Evolutionary conservation across 2,797 vertebrate genomes (phyloP).

Genomic region (Gastrophryne carolinensis): DNA sequence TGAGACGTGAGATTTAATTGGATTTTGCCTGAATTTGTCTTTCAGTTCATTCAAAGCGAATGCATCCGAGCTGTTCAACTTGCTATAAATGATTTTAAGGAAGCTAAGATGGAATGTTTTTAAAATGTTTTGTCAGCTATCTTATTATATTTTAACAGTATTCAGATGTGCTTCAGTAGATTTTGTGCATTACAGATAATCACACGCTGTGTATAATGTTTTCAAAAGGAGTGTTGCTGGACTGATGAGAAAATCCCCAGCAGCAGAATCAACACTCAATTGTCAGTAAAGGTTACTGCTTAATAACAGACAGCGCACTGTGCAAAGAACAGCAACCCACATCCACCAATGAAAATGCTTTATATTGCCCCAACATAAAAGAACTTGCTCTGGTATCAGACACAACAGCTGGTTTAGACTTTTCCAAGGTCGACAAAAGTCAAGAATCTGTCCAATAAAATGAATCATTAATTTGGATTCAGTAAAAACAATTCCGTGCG

Average conservation of each 20-base stretch:
- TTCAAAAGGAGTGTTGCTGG: neutral
- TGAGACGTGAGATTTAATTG: neutral
- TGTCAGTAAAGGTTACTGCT: too few species aligned
- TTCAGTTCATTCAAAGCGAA: constrained; percentile 2
- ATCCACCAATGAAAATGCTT: too few species aligned
- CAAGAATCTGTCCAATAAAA: too few species aligned
- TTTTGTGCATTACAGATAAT: neutral
- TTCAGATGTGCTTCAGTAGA: neutral
- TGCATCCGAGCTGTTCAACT: neutral
- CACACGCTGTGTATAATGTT: neutral
- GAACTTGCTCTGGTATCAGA: too few species aligned
- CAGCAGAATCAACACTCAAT: too few species aligned
- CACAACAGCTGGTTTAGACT: too few species aligned
- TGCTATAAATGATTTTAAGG: constrained; percentile 2
- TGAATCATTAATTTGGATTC: too few species aligned
- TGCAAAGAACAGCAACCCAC: too few species aligned
- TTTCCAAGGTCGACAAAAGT: too few species aligned
- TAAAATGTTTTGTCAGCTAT: neutral
- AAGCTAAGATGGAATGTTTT: neutral
- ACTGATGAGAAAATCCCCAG: constrained; percentile 1
- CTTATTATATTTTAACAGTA: neutral
- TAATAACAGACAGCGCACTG: too few species aligned
- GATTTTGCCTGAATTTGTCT: neutral
- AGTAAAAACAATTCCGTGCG: too few species aligned
- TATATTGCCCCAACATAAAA: too few species aligned